phyloP scores from a whole-genome alignment of 64 coral and sea anemone genomes.

The Actinia tenebrosa region DNA sequence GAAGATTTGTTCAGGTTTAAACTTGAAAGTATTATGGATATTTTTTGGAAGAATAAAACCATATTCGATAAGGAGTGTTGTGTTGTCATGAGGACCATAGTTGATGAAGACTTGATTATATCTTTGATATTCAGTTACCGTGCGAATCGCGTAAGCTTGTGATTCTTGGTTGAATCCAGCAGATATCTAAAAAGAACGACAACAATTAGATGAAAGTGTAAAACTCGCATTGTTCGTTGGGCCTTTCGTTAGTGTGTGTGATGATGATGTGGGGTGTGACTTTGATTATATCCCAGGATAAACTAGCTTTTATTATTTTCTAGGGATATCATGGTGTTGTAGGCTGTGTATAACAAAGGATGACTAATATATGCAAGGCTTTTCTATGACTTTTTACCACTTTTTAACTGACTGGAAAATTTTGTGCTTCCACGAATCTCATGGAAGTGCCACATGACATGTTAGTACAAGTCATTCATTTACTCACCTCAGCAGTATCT shows the following conservation, averaged over 20 bases:
- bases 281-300: too few species aligned
- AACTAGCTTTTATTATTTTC: too few species aligned
- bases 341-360: too few species aligned
- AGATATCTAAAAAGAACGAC: constrained; percentile 37
- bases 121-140: constrained; percentile 52
- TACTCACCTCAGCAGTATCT: constrained; percentile 67
- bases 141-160: constrained; percentile 61
- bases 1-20: constrained; percentile 29
- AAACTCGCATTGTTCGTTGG: neutral
- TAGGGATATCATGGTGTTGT: too few species aligned
- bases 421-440: too few species aligned
- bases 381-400: too few species aligned
- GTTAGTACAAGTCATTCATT: neutral
- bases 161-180: constrained; percentile 46
- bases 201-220: neutral
- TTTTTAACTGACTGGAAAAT: too few species aligned
- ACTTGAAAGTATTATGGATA: constrained; percentile 42
- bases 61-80: constrained; percentile 82
- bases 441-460: neutral
- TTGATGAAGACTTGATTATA: constrained; percentile 87
- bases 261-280: too few species aligned
- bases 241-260: neutral
- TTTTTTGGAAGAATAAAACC: constrained; percentile 89
- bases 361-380: too few species aligned
- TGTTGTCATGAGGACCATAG: constrained; percentile 92